These are phyloP conservation scores for Plectropomus leopardus DNA, from an alignment of 2,113 vertebrate genomes.

Conservation along the genomic window DNA sequence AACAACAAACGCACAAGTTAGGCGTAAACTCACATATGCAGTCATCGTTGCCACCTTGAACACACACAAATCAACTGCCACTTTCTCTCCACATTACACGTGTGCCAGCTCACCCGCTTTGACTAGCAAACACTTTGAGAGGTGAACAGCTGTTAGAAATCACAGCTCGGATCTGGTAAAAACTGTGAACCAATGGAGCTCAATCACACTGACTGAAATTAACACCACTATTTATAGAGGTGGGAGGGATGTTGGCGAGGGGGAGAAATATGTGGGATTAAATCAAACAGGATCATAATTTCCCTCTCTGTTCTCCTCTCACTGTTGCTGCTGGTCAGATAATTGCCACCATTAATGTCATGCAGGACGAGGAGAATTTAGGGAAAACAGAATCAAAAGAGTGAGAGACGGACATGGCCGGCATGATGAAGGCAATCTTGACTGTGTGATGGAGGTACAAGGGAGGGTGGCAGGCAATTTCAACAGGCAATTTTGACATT, in stretches of 20 bases:
- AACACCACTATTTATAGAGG: constrained; percentile 84
- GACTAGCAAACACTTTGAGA: constrained; percentile 43
- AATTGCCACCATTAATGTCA: constrained; percentile 78
- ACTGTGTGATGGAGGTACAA: constrained; percentile 42
- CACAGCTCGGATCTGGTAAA: constrained; percentile 76
- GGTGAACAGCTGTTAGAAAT: constrained; percentile 80
- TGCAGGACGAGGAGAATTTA: constrained; percentile 50
- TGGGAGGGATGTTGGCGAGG: constrained; percentile 39
- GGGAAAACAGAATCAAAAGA: constrained; percentile 43
- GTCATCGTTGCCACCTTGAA: constrained; percentile 26
- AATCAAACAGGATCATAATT: constrained; percentile 67
- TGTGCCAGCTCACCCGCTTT: neutral
- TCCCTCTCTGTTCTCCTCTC: constrained; percentile 19
- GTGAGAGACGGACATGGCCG: constrained; percentile 31
- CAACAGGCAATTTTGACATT: constrained; percentile 67
- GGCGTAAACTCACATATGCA: constrained; percentile 31
- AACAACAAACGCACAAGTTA: constrained; percentile 41
- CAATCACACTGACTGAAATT: constrained; percentile 83
- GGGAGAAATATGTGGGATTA: constrained; percentile 45
- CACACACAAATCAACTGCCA: constrained; percentile 9
- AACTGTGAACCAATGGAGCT: constrained; percentile 67
- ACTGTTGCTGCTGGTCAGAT: constrained; percentile 66
- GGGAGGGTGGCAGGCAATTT: constrained; percentile 57
- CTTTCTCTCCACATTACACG: neutral
- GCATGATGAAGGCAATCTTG: constrained; percentile 54